These are phyloP conservation scores for Erebia epiphron DNA, from an alignment of 2,888 invertebrate genomes.

Conservation along the genomic window DNA sequence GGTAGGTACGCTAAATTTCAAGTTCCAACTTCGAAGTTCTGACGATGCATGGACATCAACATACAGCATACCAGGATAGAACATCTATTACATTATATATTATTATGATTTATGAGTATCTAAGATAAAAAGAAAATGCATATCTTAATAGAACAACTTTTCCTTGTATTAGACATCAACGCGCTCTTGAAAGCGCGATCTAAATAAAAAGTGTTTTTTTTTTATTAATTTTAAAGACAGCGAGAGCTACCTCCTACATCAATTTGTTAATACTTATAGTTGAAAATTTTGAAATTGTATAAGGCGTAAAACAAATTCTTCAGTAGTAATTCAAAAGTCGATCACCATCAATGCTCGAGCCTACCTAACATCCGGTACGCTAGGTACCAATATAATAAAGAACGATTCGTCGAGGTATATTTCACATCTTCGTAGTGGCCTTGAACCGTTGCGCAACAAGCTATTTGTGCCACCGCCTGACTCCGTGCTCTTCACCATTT, in stretches of 20 bases:
- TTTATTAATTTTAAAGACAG: background rate
- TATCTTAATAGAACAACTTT: background rate
- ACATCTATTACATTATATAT: too few relatives aligned
- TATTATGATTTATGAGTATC: too few relatives aligned
- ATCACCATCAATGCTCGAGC: background rate
- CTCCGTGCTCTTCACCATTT: slow-evolving; percentile 44
- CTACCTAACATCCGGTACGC: slow-evolving; percentile 15
- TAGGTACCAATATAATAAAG: slow-evolving; percentile 28
- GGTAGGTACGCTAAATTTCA: too few relatives aligned
- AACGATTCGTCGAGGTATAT: slow-evolving; percentile 36
- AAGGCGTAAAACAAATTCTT: background rate
- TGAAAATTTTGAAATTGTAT: too few relatives aligned
- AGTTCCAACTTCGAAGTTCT: too few relatives aligned
- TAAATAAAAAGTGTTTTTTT: background rate
- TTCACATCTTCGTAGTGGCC: slow-evolving; percentile 52
- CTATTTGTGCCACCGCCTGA: slow-evolving; percentile 21
- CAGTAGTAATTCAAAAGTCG: background rate
- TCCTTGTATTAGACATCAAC: slow-evolving; percentile 45
- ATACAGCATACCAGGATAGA: too few relatives aligned
- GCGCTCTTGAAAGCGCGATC: slow-evolving; percentile 28
- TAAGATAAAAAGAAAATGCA: too few relatives aligned
- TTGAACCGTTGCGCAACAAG: slow-evolving; percentile 71
- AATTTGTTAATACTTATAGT: too few relatives aligned
- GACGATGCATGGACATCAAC: too few relatives aligned
- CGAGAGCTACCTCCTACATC: too few relatives aligned